Base-by-base conservation (phyloP, 2,888 invertebrate genomes). In the Ernsta delagoae region DNA sequence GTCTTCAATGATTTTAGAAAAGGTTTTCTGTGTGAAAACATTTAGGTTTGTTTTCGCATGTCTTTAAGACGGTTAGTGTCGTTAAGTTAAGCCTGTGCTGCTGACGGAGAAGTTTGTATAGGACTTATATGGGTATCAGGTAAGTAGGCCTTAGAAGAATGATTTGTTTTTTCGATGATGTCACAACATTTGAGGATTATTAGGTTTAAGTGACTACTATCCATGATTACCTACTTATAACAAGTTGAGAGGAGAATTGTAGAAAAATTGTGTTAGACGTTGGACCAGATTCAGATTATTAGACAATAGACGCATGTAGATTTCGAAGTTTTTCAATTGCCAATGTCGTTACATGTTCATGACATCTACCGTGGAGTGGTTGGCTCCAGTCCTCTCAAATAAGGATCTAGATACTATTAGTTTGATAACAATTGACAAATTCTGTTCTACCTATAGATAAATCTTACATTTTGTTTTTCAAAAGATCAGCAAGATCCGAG, bases 1-100 rank as follows among this genome's bases (percentile, higher is more conserved):
- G 84, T 97, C 97, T 88, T 93, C 96, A 97, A 96, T 0, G 97
- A 97, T 24, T 41, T 24, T 59, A 9, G 24, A 59, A 59, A 24
- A 9, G 11, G 1, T 0, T 43, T 41, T 59, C 11, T 24, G n/a
- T 59, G 41, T 1, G 5, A 59, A 8, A n/a, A 4, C 11, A 5
- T 8, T 16, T 2, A 59, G 59, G 41, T 41, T 4, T 59, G 24
- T n/a, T 59, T 59, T 59, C 16, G 5, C 1, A 5, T 59, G 24
- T 43, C 4, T 16, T 9, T 53, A 8, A 53, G 24, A 53, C 3
- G 9, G 9, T 53, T 24, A 24, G 24, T 48, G 16, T 24, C 16
- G 8, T 50, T 16, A 16, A 16, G 16, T 16, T 16, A 50, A 16
- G 8, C 7, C 16, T 16, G 4, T 50, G 16, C 16, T 6, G 50